Evolutionary conservation across 2,888 invertebrate genomes (phyloP), one percentile per base, ranked within the genome.

Genomic region (Phortica magna): DNA sequence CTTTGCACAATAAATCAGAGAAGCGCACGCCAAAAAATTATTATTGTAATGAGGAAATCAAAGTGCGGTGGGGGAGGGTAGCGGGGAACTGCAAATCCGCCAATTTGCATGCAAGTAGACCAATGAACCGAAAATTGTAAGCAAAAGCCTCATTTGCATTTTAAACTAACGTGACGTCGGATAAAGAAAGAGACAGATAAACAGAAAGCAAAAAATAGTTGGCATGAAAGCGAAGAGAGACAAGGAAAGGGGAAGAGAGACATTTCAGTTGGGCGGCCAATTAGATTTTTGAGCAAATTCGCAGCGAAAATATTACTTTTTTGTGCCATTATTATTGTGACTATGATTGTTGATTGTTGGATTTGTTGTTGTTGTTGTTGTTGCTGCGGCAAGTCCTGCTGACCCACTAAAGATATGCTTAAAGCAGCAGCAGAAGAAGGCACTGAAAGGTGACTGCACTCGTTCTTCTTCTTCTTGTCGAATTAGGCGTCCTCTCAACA

Each of bases 371-470:
- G n/a, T 17, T 55, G 12, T 39, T 61, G 19, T 61, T 61, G n/a
- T 61, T 61, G 61, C 19, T 55, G 55, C 17, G 14, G 17, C 12
- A 41, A 48, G 48, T 68, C 17, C 68, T 68, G 48, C 43, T 68
- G 68, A 68, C 68, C 68, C 68, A 68, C 68, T 43, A 22, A 61
- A 61, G 61, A 14, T 1, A 42, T 31, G 14, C 64, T n/a, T n/a
- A 7, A 41, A 42, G n/a, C 9, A 17, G 17, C 6, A 59, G 59
- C 1, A 61, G 61, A 22, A 61, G 19, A 22, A 22, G 6, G 7
- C 22, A 61, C 22, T 64, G 39, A 17, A 64, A 68, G 68, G 68
- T 68, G 68, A 43, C 39, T 68, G 68, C 48, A 48, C 68, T 68
- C 48, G 10, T 19, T 17, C 7, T 22, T 10, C 2, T 19, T 17